Conservation (phyloP, 2,888 invertebrate species). For the Drosophila mimica region DNA sequence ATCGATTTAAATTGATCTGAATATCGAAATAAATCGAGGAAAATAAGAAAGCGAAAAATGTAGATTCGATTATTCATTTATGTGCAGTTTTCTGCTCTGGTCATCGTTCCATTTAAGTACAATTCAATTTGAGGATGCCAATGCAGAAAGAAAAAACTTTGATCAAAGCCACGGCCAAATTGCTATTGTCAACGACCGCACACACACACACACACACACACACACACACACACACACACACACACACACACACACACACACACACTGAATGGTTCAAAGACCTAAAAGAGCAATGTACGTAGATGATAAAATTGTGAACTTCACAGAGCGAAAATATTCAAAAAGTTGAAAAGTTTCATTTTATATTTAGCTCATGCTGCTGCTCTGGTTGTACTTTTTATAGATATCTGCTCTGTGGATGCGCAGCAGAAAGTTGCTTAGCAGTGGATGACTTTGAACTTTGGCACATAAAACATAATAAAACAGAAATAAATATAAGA, state of each 20-base stretch:
- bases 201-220: constrained; percentile 24
- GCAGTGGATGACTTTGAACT: not conserved
- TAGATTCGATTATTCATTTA: constrained; percentile 22
- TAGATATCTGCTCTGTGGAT: not conserved
- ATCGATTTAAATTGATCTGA: not conserved
- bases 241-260: constrained; percentile 15
- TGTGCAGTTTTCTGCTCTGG: constrained; percentile 31
- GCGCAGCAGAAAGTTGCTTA: not conserved
- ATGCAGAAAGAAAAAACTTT: constrained; percentile 50
- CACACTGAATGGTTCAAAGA: constrained; percentile 19
- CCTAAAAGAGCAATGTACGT: constrained; percentile 55
- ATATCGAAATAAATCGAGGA: not conserved
- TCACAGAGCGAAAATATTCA: constrained; percentile 46
- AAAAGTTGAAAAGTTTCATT: constrained; percentile 61
- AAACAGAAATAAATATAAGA: not conserved
- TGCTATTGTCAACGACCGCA: constrained; percentile 65
- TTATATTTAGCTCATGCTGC: constrained; percentile 22
- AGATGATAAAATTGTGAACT: constrained; percentile 54
- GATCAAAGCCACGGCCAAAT: constrained; percentile 73
- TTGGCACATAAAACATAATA: not conserved
- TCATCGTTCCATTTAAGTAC: constrained; percentile 46
- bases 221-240: constrained; percentile 24
- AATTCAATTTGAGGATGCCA: constrained; percentile 71
- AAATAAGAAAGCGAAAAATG: not conserved
- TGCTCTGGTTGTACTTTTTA: constrained; percentile 12